Conservation (phyloP, 2,888 invertebrate species). For the Tolmerus cingulatus region DNA sequence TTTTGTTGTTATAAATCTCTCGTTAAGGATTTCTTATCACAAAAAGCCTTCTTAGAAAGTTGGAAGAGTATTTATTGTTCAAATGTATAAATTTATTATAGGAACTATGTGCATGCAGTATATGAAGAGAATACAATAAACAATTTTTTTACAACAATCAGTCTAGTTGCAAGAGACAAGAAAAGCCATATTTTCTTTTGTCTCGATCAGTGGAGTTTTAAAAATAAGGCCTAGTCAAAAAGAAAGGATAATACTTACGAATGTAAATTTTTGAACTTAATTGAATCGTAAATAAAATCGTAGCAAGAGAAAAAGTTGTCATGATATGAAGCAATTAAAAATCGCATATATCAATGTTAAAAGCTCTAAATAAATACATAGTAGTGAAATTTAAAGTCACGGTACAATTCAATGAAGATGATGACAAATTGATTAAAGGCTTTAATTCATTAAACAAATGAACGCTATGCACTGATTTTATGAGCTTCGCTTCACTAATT, state of each 20-base stretch:
- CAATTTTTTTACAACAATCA: too few species aligned
- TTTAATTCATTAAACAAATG: not conserved
- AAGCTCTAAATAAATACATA: not conserved
- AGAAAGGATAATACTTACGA: too few species aligned
- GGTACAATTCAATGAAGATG: not conserved
- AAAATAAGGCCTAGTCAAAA: too few species aligned
- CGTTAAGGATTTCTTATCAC: not conserved
- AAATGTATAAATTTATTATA: not conserved
- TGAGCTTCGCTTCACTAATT: not conserved
- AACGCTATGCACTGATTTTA: not conserved
- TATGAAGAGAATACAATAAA: not conserved
- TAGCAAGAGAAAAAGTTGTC: too few species aligned
- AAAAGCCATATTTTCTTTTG: too few species aligned
- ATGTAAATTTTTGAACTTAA: too few species aligned
- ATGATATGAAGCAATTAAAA: not conserved
- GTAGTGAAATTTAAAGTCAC: not conserved
- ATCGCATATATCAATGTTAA: not conserved
- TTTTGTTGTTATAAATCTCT: not conserved
- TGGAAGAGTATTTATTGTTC: not conserved
- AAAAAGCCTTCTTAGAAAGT: not conserved
- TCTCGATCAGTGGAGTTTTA: too few species aligned
- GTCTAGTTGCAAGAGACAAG: too few species aligned
- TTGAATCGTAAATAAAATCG: too few species aligned
- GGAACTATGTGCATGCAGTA: not conserved
- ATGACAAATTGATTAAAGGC: not conserved